Evolutionary conservation across 2,797 vertebrate genomes (phyloP).

Genomic region (Chrysocyon brachyurus): DNA sequence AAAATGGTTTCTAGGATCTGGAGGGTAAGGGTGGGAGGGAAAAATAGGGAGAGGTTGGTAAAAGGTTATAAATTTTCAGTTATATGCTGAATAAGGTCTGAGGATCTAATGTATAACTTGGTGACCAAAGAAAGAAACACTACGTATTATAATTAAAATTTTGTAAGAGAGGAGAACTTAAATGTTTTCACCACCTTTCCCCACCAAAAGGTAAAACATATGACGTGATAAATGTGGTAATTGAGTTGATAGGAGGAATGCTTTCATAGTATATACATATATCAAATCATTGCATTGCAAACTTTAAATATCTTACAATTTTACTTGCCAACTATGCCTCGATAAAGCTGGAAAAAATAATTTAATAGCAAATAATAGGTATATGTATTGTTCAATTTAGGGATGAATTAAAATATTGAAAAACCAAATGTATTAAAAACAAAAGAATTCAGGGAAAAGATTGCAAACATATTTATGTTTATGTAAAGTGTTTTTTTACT

Average conservation of each 20-base stretch:
- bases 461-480: constrained; percentile 47
- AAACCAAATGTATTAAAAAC: constrained; percentile 5
- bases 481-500: constrained; percentile 50
- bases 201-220: neutral
- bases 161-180: neutral
- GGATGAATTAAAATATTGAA: neutral
- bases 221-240: neutral
- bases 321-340: neutral
- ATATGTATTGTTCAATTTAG: neutral
- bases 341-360: neutral
- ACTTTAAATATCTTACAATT: neutral
- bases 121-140: neutral
- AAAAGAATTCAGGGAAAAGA: constrained; percentile 6
- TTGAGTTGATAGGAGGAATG: neutral
- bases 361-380: constrained; percentile 12
- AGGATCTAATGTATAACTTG: neutral
- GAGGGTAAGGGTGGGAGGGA: too few species aligned
- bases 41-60: neutral
- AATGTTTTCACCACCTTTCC: neutral
- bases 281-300: neutral
- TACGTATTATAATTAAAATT: neutral
- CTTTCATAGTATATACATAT: neutral
- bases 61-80: neutral
- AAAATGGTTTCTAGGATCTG: neutral
- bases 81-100: neutral